Conservation (phyloP, 1,140 invertebrate species). For the Zelostemma sp. region DNA sequence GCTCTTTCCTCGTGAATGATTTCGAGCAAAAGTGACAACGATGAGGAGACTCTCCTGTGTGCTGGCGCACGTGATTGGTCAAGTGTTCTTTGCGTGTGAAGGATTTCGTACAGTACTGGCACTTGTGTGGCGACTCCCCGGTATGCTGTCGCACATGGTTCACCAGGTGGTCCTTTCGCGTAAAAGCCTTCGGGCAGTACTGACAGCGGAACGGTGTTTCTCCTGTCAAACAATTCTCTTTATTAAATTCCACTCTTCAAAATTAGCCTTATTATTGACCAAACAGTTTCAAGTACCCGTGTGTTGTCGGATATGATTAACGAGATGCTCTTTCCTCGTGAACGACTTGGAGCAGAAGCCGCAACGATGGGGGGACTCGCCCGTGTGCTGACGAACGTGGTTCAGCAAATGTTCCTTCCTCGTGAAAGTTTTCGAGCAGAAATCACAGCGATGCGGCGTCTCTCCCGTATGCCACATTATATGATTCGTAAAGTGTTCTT, state of each 20-base stretch:
- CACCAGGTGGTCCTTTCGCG: conserved; percentile 76
- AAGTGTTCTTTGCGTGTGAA: conserved; percentile 93
- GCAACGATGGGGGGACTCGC: conserved; percentile 87
- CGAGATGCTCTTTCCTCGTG: conserved; percentile 85
- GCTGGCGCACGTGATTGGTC: conserved; percentile 86
- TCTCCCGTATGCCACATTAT: conserved; percentile 82
- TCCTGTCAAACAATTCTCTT: conserved; percentile 46
- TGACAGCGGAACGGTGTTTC: conserved; percentile 73
- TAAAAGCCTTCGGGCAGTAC: conserved; percentile 77
- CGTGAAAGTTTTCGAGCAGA: conserved; percentile 84
- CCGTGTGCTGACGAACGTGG: conserved; percentile 83
- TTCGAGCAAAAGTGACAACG: conserved; percentile 86
- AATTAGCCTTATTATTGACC: too few species aligned
- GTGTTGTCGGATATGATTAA: conserved; percentile 81
- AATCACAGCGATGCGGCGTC: conserved; percentile 75
- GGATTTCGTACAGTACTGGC: conserved; percentile 78
- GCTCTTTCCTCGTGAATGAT: conserved; percentile 87
- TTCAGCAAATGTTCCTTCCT: conserved; percentile 92
- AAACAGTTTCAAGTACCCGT: conserved; percentile 72
- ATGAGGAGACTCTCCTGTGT: conserved; percentile 85
- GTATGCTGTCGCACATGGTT: conserved; percentile 80
- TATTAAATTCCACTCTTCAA: neutral
- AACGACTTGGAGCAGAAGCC: conserved; percentile 86
- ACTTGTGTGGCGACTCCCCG: conserved; percentile 77
- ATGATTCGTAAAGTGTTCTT: conserved; percentile 86